Evolutionary conservation across 2,113 vertebrate species (phyloP).

Genomic region (Fukomys damarensis): DNA sequence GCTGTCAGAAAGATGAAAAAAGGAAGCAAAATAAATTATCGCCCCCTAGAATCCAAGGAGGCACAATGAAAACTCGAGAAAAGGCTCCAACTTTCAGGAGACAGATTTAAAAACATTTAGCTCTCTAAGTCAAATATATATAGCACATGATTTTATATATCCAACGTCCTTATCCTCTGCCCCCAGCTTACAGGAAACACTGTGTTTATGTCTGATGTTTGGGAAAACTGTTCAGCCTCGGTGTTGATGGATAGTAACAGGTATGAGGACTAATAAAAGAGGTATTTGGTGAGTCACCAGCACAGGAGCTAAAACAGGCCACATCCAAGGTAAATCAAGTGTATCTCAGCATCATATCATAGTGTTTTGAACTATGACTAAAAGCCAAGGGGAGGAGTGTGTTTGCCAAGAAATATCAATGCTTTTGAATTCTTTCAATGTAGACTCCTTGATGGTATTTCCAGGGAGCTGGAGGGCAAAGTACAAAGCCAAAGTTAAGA

Average conservation of each 20-base stretch:
- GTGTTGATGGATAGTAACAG: slow-evolving; percentile 47
- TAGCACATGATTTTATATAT: slow-evolving; percentile 21
- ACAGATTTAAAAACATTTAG: neutral
- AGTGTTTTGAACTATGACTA: slow-evolving; percentile 47
- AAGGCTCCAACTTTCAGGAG: slow-evolving; percentile 34
- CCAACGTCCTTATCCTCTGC: neutral
- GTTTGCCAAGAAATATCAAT: slow-evolving; percentile 50
- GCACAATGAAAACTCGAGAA: slow-evolving; percentile 2
- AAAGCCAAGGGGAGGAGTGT: slow-evolving; percentile 40
- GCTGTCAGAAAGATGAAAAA: neutral
- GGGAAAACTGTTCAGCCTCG: neutral
- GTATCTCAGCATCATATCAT: neutral
- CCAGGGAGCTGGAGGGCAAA: neutral
- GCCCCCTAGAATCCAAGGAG: neutral
- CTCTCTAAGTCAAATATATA: slow-evolving; percentile 32
- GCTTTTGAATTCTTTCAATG: slow-evolving; percentile 60
- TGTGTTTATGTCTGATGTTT: slow-evolving; percentile 57
- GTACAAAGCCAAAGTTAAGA: slow-evolving; percentile 22
- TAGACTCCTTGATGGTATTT: slow-evolving; percentile 30
- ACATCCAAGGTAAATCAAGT: slow-evolving; percentile 19
- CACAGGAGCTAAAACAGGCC: slow-evolving; percentile 33
- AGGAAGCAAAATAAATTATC: neutral
- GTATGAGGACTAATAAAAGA: slow-evolving; percentile 57
- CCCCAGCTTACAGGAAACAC: slow-evolving; percentile 40
- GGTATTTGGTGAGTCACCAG: slow-evolving; percentile 47